These are phyloP conservation scores for Labroides dimidiatus DNA, from an alignment of 2,797 vertebrate genomes.

Conservation along the genomic window DNA sequence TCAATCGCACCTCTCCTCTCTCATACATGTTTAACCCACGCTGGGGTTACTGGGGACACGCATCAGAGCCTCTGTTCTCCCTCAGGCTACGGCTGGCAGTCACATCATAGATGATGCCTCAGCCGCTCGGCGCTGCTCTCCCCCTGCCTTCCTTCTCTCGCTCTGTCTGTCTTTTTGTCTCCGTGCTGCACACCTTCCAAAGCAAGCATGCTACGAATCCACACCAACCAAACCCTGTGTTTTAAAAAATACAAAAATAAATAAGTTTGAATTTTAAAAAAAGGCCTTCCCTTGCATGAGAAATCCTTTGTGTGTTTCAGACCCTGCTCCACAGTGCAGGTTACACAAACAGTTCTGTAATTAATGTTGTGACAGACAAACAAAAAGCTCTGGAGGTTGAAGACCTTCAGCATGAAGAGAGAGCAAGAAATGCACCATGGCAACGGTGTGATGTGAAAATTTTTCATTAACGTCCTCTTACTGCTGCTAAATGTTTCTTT, in stretches of 20 bases:
- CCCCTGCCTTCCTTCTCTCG: constrained; percentile 2
- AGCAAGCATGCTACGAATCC: constrained; percentile 6
- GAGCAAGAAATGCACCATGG: constrained; percentile 23
- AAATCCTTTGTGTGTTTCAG: neutral
- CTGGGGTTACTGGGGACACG: constrained; percentile 58
- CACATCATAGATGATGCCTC: constrained; percentile 59
- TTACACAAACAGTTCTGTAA: neutral
- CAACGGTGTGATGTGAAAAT: constrained; percentile 28
- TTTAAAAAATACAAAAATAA: neutral
- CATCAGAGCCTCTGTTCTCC: constrained; percentile 63
- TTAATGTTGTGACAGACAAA: neutral
- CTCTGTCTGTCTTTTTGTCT: constrained; percentile 12
- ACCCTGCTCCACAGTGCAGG: neutral
- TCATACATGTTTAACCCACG: constrained; percentile 47
- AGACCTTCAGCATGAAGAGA: constrained; percentile 17
- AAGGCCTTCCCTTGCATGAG: too few species aligned
- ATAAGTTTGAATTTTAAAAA: neutral
- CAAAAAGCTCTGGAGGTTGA: constrained; percentile 11
- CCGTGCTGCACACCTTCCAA: constrained; percentile 20
- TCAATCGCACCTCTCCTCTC: constrained; percentile 40
- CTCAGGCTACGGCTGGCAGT: constrained; percentile 63
- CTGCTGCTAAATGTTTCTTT: neutral
- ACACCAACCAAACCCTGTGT: neutral
- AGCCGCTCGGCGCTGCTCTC: constrained; percentile 41
- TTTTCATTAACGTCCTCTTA: neutral